Base-by-base conservation (phyloP, 2,888 invertebrate genomes). In the Metallyticus violacea region DNA sequence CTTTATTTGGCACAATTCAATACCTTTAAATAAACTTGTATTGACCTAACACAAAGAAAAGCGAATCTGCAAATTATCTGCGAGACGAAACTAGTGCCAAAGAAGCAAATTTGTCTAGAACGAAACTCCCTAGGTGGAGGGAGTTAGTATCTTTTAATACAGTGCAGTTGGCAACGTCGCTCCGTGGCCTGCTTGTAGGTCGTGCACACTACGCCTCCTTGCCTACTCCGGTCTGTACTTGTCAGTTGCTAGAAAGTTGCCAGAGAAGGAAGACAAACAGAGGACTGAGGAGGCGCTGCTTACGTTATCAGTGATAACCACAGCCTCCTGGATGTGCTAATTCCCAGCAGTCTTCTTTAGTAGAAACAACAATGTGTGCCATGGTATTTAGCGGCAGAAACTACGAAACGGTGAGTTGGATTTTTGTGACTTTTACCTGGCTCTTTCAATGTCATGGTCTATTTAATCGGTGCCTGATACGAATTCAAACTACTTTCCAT, bases 321-420 rank as follows among this genome's bases (percentile, higher is more conserved):
- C 40, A 62, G 40, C 29, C 22, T 80, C 30, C 80, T 80, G 80
- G 30, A 80, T 80, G 80, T 80, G 80, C n/a, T 30, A 15, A 29
- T 79, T 26, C 26, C 7, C 26, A 26, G n/a, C 29, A 25, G 80
- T n/a, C 7, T 27, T 29, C n/a, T n/a, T 30, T 22, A 62, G 22
- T 3, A 62, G 40, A 62, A 62, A 29, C 80, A 27, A 86, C 79
- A 86, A 87, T 87, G 87, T 86, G 86, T 77, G 86, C 87, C 29
- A 87, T 87, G 87, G 86, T 87, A n/a, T 87, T 81, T 81, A 81
- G 79, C 30, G 87, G 83, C n/a, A 83, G 86, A 79, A 86, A 79
- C 26, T 79, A 62, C 84, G 86, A 86, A 25, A 79, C 85, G 78
- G 84, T 86, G 84, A 86, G 86, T 40, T 5, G 15, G 1, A 78